Conservation (phyloP, 2,113 vertebrate species). For the Calidris pygmaea region DNA sequence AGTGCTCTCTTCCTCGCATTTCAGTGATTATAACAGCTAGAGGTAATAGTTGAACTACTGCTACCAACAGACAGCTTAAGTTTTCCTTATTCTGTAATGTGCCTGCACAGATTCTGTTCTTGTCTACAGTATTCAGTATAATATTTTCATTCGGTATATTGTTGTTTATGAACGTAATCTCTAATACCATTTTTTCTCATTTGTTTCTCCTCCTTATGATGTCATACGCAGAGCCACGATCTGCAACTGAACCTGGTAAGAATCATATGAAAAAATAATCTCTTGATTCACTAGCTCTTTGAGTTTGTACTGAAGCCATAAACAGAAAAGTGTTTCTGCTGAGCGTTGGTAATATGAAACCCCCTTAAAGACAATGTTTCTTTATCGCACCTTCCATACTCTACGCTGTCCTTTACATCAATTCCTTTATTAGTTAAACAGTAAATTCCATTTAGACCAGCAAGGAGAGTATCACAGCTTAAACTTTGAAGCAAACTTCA, state of each 20-base stretch:
- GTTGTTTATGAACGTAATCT: neutral
- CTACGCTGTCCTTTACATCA: constrained; percentile 57
- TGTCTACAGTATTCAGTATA: neutral
- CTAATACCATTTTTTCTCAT: constrained; percentile 58
- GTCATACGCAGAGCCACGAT: constrained; percentile 80
- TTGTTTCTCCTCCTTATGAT: constrained; percentile 42
- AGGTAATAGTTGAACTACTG: neutral
- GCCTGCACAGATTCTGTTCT: neutral
- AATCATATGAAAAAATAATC: constrained; percentile 51
- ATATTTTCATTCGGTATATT: neutral
- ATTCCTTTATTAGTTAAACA: constrained; percentile 66
- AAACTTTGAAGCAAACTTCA: constrained; percentile 1
- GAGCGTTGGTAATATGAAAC: constrained; percentile 66
- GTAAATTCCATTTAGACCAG: constrained; percentile 52
- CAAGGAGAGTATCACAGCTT: neutral
- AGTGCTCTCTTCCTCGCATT: neutral
- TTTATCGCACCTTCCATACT: constrained; percentile 52
- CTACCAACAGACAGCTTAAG: neutral
- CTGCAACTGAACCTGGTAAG: constrained; percentile 86
- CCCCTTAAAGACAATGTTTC: constrained; percentile 61
- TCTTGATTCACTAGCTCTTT: constrained; percentile 61
- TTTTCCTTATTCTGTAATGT: neutral
- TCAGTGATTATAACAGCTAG: neutral
- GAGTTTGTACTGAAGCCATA: constrained; percentile 54
- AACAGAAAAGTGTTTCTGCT: constrained; percentile 61